A percentile compares a stretch with the other conserved stretches of the same genome.
These are phyloP conservation scores for Acanthaster planci DNA, from an alignment of 35 echinoderm and acorn worm species.

Conservation along the genomic window DNA sequence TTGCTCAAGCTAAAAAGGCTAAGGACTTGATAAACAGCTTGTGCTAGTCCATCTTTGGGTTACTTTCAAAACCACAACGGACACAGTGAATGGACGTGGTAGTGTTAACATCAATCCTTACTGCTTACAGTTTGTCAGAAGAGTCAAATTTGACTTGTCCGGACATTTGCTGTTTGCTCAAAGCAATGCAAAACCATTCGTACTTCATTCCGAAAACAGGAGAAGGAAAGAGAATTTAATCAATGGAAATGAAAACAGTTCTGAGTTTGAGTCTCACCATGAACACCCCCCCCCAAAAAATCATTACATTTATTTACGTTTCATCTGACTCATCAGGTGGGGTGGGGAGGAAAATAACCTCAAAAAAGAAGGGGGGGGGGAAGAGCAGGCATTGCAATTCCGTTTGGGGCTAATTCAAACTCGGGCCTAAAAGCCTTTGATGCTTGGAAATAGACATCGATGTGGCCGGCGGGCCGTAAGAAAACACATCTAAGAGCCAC, in stretches of 20 bases:
- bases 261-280: neutral
- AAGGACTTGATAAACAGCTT: too few species aligned
- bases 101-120: too few species aligned
- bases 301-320: neutral
- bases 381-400: neutral
- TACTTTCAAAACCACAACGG: too few species aligned
- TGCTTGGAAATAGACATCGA: conserved; percentile 5
- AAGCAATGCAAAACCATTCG: too few species aligned
- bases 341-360: neutral
- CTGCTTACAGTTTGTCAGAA: too few species aligned
- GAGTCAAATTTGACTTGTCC: too few species aligned
- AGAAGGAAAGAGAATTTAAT: neutral
- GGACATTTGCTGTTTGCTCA: too few species aligned
- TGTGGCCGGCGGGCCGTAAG: conserved; percentile 12
- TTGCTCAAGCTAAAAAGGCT: too few species aligned
- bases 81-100: too few species aligned
- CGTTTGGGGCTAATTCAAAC: conserved; percentile 21
- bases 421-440: conserved; percentile 7
- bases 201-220: neutral
- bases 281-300: neutral
- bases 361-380: too few species aligned
- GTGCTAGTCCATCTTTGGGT: too few species aligned
- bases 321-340: neutral
- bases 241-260: neutral
- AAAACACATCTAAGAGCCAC: conserved; percentile 23